Evolutionary conservation across 1,140 invertebrate genomes (phyloP).

Genomic region (Lepidurus apus): DNA sequence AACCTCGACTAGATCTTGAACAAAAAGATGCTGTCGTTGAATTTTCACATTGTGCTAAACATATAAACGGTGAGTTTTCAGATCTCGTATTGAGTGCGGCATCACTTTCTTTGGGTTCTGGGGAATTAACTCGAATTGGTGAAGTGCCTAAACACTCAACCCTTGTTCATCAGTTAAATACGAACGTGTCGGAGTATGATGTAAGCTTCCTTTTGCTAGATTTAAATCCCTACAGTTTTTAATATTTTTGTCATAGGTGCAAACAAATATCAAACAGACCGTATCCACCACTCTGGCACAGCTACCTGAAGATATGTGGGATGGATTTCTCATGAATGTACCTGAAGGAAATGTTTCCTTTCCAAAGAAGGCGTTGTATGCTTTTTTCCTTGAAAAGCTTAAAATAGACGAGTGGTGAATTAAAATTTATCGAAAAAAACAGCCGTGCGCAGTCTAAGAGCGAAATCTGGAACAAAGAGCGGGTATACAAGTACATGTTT

Average conservation of each 20-base stretch:
- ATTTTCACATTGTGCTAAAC: background rate
- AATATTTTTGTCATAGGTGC: background rate
- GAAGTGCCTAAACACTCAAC: background rate
- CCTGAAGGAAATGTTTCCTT: background rate
- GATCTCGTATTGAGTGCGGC: background rate
- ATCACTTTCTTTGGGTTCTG: background rate
- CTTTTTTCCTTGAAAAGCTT: background rate
- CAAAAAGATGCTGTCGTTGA: conserved; percentile 6
- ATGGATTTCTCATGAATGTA: background rate
- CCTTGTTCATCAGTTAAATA: conserved; percentile 22
- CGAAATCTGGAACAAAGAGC: background rate
- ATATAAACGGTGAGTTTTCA: conserved; percentile 12
- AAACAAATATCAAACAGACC: background rate
- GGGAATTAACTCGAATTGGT: background rate
- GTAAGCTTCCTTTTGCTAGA: background rate
- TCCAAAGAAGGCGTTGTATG: background rate
- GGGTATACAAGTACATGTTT: background rate
- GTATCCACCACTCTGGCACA: background rate
- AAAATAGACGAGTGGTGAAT: background rate
- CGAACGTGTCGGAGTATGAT: conserved; percentile 8
- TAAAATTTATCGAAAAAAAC: background rate
- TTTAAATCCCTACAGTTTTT: background rate
- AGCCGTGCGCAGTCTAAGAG: conserved; percentile 15
- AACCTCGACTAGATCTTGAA: background rate
- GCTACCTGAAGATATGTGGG: background rate